Base-by-base conservation (phyloP, 2,113 vertebrate species). In the Myanophis thanlyinensis region DNA sequence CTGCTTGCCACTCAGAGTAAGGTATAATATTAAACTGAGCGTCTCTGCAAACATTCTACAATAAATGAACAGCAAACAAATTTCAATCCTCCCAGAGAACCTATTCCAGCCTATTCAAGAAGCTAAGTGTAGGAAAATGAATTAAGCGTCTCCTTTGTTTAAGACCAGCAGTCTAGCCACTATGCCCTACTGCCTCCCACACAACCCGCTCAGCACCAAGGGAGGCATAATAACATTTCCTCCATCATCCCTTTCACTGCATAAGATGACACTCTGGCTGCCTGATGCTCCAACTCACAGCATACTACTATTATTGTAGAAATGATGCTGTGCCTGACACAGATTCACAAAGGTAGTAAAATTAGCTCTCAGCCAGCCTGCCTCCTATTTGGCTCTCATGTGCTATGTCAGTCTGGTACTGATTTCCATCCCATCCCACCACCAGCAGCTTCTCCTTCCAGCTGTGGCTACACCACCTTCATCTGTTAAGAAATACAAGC, bases 401-500 rank as follows among this genome's bases (percentile, higher is more conserved):
- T 62, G 88, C 80, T 51, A 44, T 49, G 49, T 86, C 85, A 90
- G 52, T 47, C n/a, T 47, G 59, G 5, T 20, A 53, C 91, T 85
- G 25, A 35, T 90, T 35, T 22, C 49, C 35, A 8, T 44, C 44
- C 44, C 46, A 48, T 12, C 15, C 80, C 67, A 89, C 67, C 47
- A 93, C 20, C 47, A 4, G 80, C 73, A 62, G 22, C 48, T 25
- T 53, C 73, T 89, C 46, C 92, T 88, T 86, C 80, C 46, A 56
- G 47, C 53, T 12, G 5, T 86, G 25, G 10, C 52, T 89, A 54
- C 44, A 86, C 46, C 92, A 44, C 49, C 35, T 85, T 92, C 88
- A 86, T 48, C n/a, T 52, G 88, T 85, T 53, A 84, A 89, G 92
- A 89, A 92, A 92, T 89, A 92, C 88, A 89, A 90, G 89, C 80